These are phyloP conservation scores for Thomomys bottae DNA, from an alignment of 2,113 vertebrate genomes.

Conservation along the genomic window DNA sequence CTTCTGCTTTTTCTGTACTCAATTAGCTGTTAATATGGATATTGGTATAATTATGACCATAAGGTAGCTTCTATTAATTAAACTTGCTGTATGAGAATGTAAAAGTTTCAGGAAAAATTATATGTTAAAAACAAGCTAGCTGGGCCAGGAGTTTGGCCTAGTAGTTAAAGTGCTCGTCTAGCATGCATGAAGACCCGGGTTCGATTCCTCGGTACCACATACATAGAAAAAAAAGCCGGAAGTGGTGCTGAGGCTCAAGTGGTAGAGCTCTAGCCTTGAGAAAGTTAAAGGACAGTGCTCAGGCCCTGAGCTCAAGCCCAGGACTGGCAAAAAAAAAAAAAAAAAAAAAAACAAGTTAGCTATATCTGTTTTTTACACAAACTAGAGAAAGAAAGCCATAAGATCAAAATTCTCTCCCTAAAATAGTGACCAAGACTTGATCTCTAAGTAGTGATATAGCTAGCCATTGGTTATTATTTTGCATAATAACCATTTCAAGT, in stretches of 20 bases:
- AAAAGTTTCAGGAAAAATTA: constrained; percentile 14
- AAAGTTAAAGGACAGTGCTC: no score
- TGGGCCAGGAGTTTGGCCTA: no score
- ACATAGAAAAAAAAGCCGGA: no score
- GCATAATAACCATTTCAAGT: background rate
- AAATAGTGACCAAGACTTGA: background rate
- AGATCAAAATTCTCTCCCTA: background rate
- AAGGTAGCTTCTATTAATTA: constrained; percentile 8
- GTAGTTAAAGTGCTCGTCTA: no score
- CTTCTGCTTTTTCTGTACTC: background rate
- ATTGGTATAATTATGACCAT: background rate
- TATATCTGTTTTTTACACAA: background rate
- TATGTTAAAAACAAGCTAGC: constrained; percentile 10
- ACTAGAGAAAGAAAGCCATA: background rate
- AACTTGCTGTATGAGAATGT: background rate
- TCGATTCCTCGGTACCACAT: no score
- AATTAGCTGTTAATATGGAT: background rate
- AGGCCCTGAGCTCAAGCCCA: no score
- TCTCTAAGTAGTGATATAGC: background rate
- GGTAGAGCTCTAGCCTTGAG: no score
- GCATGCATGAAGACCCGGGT: no score
- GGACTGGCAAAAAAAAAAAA: no score
- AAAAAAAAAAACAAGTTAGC: constrained; percentile 29
- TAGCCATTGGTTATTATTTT: background rate
- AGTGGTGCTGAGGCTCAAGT: no score